Evolutionary conservation across 2,113 vertebrate genomes (phyloP), one percentile per base, ranked within the genome.

Genomic region (Pluvianellus socialis): DNA sequence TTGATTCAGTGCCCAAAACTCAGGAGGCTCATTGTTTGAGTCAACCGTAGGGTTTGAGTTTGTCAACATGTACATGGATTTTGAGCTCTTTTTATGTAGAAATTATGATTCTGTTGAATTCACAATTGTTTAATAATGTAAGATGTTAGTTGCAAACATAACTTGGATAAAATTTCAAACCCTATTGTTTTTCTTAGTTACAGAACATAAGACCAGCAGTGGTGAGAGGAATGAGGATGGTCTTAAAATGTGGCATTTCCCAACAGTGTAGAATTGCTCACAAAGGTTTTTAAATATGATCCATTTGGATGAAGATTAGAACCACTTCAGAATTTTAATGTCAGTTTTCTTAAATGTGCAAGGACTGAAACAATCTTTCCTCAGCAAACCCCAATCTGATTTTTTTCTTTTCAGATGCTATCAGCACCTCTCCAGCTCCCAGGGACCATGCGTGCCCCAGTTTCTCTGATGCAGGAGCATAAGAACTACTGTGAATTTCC

Each of bases 361-460:
- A 76, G 32, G 38, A 15, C 49, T 68, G 44, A 38, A 56, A 30
- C n/a, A 79, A 12, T 18, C 13, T 66, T 86, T 81, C 8, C 14
- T 79, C 24, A 35, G 7, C 12, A 63, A 91, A 11, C 4, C n/a
- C 3, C 23, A 38, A 0, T 32, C 7, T 38, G 15, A 13, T 24
- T 50, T 59, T 61, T 68, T 63, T 33, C 8, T 61, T 81, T 87
- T 50, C n/a, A 50, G 20, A 24, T 11, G 4, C 26, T 63, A 3
- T 89, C 55, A 89, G 40, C 55, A 56, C 49, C 21, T 76, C 33
- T 77, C 10, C 13, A 56, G 7, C 4, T 66, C 21, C 40, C 11
- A 12, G 7, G 4, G 14, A 17, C 9, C 2, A 2, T 7, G 20
- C 1, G 6, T 20, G 1, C 44, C n/a, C 33, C 9, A 1, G 19